Conservation (phyloP, 2,797 vertebrate species). For the Carduelis carduelis region DNA sequence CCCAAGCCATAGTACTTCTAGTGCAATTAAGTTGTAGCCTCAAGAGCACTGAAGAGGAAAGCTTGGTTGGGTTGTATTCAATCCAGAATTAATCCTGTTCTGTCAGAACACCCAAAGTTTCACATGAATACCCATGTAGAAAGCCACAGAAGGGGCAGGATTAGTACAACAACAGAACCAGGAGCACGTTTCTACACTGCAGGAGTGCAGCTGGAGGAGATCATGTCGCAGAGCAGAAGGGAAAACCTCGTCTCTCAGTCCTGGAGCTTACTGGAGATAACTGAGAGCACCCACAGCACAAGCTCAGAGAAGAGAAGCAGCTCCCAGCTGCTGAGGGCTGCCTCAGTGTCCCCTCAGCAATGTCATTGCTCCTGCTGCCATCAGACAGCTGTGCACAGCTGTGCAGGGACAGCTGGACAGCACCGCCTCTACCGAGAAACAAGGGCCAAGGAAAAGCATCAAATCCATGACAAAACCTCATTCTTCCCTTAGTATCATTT, state of each 20-base stretch:
- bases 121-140: not conserved
- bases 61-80: not conserved
- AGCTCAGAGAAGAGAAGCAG: not conserved
- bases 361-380: accelerated
- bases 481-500: not conserved
- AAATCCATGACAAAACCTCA: not conserved
- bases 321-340: not conserved
- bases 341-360: not conserved
- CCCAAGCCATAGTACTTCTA: not conserved
- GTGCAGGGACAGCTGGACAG: not conserved
- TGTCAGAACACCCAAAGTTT: not conserved
- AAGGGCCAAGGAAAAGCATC: accelerated
- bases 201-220: accelerated
- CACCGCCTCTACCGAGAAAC: accelerated
- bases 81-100: not conserved
- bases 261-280: not conserved
- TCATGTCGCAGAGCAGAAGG: accelerated
- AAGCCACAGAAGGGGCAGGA: not conserved
- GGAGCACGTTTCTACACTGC: accelerated
- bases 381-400: not conserved
- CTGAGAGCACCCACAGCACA: not conserved
- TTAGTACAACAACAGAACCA: accelerated
- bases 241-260: not conserved
- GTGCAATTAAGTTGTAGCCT: not conserved
- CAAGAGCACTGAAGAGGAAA: not conserved